Conservation (phyloP, 1,140 invertebrate genomes). For the Aphidius gifuensis region DNA sequence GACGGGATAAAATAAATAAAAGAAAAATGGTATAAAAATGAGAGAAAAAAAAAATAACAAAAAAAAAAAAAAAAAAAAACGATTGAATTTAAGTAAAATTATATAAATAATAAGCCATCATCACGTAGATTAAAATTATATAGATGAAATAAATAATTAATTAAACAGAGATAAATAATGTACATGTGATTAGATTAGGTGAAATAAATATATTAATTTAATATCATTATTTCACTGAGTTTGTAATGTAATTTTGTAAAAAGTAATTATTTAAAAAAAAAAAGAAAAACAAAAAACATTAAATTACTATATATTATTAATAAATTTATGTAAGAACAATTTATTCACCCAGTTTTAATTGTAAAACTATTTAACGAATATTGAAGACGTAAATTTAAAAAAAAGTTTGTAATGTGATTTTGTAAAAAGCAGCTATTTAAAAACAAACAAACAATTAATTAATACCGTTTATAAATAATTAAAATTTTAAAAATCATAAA, state of each 20-base stretch:
- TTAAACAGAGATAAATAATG: slow-evolving; percentile 27
- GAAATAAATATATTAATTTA: slow-evolving; percentile 46
- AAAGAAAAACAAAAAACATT: slow-evolving; percentile 30
- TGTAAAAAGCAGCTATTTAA: slow-evolving; percentile 8
- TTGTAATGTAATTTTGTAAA: slow-evolving; percentile 57
- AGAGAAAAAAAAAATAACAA: slow-evolving; percentile 5
- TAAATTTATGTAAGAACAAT: slow-evolving; percentile 37
- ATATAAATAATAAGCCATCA: slow-evolving; percentile 22
- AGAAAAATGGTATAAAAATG: slow-evolving; percentile 12
- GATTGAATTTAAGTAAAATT: slow-evolving; percentile 22
- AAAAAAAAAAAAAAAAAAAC: slow-evolving; percentile 19
- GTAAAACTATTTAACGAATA: slow-evolving; percentile 26
- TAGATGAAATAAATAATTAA: slow-evolving; percentile 27
- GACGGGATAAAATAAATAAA: not conserved
- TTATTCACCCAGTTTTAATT: slow-evolving; percentile 48
- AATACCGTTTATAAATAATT: slow-evolving; percentile 4
- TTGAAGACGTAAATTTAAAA: slow-evolving; percentile 24
- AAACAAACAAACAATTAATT: slow-evolving; percentile 13
- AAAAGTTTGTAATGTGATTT: slow-evolving; percentile 16
- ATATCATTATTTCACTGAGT: slow-evolving; percentile 25
- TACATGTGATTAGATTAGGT: slow-evolving; percentile 30
- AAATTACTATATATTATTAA: slow-evolving; percentile 40
- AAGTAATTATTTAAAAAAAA: slow-evolving; percentile 48
- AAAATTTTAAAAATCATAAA: no score
- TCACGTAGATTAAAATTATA: slow-evolving; percentile 21